Conservation (phyloP, 2,888 invertebrate species). For the Zonitis immaculata region DNA sequence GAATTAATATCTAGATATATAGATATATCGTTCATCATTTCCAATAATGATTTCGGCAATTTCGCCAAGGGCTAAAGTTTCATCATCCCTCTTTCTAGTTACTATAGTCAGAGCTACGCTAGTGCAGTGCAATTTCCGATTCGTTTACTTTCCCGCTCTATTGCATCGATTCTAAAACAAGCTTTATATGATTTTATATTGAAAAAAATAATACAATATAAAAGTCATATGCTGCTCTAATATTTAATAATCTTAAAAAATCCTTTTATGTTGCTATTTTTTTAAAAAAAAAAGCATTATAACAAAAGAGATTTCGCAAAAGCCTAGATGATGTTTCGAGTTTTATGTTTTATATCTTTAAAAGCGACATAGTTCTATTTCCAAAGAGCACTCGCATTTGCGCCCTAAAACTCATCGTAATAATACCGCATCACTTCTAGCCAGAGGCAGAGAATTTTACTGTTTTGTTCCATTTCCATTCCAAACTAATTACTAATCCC, state of each 20-base stretch:
- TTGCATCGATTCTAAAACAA: not conserved
- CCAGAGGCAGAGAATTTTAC: too few species aligned
- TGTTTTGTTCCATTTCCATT: not conserved
- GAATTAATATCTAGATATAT: not conserved
- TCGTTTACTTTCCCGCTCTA: not conserved
- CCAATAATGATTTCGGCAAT: constrained; percentile 1
- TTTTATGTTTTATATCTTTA: too few species aligned
- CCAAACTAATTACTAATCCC: not conserved
- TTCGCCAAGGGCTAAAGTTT: not conserved
- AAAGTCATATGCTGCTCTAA: not conserved
- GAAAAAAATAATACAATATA: not conserved
- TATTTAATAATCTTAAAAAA: not conserved
- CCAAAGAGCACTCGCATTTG: not conserved
- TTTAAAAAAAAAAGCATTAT: too few species aligned
- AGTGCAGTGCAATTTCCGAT: not conserved
- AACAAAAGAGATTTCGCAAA: too few species aligned
- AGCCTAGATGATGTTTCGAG: too few species aligned
- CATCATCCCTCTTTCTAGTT: not conserved
- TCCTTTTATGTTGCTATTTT: too few species aligned
- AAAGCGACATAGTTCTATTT: not conserved
- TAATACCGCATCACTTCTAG: too few species aligned
- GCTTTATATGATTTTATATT: not conserved
- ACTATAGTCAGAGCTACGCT: not conserved
- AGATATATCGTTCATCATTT: not conserved
- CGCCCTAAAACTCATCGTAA: too few species aligned